phyloP scores from a whole-genome alignment of 2,113 vertebrate species.

The Tor tambroides region DNA sequence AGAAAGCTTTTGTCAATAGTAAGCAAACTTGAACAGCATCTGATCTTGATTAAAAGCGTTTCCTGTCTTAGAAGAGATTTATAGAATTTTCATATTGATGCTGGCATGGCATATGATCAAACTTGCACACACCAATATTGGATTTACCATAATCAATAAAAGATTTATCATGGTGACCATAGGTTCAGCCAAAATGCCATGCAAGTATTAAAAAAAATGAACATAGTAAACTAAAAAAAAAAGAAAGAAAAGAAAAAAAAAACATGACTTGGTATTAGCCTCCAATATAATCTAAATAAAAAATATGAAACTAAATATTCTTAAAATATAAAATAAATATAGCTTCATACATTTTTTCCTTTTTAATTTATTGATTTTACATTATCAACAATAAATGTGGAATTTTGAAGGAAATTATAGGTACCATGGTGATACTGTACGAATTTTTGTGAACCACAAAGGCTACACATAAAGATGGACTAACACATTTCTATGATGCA shows the following conservation, averaged over 20 bases:
- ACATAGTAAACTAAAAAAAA: no score
- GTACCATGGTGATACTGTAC: not conserved
- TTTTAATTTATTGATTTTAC: not conserved
- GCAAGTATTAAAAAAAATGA: no score
- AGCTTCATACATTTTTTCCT: no score
- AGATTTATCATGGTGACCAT: not conserved
- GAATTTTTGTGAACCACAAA: not conserved
- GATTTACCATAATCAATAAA: no score
- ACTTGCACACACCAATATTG: slow-evolving; percentile 6
- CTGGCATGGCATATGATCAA: not conserved
- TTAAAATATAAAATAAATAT: no score
- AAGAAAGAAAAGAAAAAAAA: not conserved
- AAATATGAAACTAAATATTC: no score
- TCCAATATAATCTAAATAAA: not conserved
- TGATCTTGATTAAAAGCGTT: slow-evolving; percentile 35
- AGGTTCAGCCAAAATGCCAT: not conserved
- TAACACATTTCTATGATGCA: not conserved
- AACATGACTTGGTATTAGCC: not conserved
- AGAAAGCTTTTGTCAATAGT: slow-evolving; percentile 45
- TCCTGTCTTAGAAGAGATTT: slow-evolving; percentile 6
- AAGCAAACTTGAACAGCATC: no score
- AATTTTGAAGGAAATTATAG: not conserved
- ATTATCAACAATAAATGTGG: not conserved
- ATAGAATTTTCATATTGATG: not conserved
- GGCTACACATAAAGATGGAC: not conserved